Percentiles rank a stretch among this genome's conserved stretches.
phyloP scores from a whole-genome alignment of 2,888 invertebrate species.

The Mythimna vitellina region DNA sequence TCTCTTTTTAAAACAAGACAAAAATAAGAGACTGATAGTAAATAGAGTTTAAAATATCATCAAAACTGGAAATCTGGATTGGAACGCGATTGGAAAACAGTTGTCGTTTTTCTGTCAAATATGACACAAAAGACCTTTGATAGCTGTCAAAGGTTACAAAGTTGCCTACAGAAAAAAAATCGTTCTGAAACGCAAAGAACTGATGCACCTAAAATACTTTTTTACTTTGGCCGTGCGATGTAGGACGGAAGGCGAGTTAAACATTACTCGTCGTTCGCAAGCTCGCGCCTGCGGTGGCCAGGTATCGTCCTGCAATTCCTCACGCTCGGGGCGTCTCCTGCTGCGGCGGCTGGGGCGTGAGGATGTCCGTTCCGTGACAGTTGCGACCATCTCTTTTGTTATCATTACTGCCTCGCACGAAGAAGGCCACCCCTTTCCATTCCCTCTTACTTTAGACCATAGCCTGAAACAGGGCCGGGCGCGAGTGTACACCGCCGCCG shows the following conservation, averaged over 20 bases:
- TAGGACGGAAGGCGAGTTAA: no score
- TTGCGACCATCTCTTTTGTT: no score
- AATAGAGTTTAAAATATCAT: background rate
- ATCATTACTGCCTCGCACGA: background rate
- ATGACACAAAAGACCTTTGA: background rate
- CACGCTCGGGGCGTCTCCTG: no score
- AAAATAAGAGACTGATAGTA: slow-evolving; percentile 4
- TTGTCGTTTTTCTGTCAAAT: slow-evolving; percentile 46
- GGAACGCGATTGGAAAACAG: slow-evolving; percentile 5
- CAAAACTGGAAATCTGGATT: background rate
- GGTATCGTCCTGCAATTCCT: no score
- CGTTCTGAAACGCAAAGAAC: slow-evolving; percentile 19
- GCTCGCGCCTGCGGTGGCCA: no score
- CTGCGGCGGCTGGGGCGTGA: no score
- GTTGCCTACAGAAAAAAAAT: slow-evolving; percentile 3
- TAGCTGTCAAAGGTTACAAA: background rate
- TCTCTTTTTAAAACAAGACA: slow-evolving; percentile 13
- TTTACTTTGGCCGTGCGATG: background rate
- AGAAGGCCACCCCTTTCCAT: background rate
- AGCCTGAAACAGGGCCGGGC: background rate
- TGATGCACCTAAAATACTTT: background rate
- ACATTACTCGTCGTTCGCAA: no score
- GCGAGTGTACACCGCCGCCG: background rate
- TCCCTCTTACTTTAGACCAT: background rate
- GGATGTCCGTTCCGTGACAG: no score